A percentile compares a stretch with the other conserved stretches of the same genome.
phyloP scores from a whole-genome alignment of 2,888 invertebrate species.

The Idaea straminata region DNA sequence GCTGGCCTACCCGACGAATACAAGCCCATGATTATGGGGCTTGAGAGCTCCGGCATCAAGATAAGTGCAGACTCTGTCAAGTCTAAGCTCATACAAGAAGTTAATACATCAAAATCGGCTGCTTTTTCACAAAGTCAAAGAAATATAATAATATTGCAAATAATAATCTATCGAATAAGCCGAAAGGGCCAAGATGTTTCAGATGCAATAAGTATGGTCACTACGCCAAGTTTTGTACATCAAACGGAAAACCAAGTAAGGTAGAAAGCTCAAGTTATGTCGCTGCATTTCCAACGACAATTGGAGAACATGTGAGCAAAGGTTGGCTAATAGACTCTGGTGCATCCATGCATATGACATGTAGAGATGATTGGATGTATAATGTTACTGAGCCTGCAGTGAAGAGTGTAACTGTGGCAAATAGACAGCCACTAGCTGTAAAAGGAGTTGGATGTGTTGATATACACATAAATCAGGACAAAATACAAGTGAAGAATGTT shows the following conservation, averaged over 20 bases:
- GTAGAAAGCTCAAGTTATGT: slow-evolving; percentile 20
- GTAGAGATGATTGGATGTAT: slow-evolving; percentile 13
- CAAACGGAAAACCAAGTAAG: slow-evolving; percentile 9
- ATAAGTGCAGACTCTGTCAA: slow-evolving; percentile 15
- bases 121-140: slow-evolving; percentile 13
- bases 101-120: slow-evolving; percentile 6
- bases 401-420: slow-evolving; percentile 25
- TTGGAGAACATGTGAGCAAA: slow-evolving; percentile 4
- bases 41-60: slow-evolving; percentile 20
- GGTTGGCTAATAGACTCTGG: slow-evolving; percentile 27
- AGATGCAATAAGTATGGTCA: slow-evolving; percentile 24
- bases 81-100: slow-evolving; percentile 11
- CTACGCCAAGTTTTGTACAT: slow-evolving; percentile 16
- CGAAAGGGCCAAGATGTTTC: slow-evolving; percentile 27
- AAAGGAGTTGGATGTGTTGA: slow-evolving; percentile 11
- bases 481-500: slow-evolving; percentile 30
- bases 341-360: slow-evolving; percentile 25
- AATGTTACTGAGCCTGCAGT: slow-evolving; percentile 14
- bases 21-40: slow-evolving; percentile 27
- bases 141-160: slow-evolving; percentile 3
- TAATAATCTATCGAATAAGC: slow-evolving; percentile 5
- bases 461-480: slow-evolving; percentile 11
- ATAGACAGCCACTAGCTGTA: slow-evolving; percentile 24
- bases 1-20: slow-evolving; percentile 23
- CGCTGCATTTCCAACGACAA: slow-evolving; percentile 27